A percentile compares a stretch with the other conserved stretches of the same genome.
These are phyloP conservation scores for Brachionus rubens DNA, from an alignment of 1,140 invertebrate species.

Conservation along the genomic window DNA sequence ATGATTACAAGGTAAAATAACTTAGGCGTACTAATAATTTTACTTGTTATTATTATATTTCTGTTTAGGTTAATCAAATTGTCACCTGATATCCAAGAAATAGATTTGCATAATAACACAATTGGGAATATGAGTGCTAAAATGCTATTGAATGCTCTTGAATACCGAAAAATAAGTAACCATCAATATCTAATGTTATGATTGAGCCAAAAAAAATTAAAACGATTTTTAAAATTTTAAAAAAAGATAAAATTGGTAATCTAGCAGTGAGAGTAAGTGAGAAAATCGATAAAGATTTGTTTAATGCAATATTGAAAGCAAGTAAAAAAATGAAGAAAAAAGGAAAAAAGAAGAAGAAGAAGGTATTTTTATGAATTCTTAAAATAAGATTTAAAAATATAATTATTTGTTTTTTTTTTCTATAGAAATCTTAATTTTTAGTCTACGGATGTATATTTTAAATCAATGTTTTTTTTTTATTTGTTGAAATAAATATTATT, in stretches of 20 bases:
- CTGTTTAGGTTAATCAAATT: constrained; percentile 52
- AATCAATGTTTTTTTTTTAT: no score
- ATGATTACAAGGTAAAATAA: background rate
- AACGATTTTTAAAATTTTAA: background rate
- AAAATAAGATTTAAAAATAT: background rate
- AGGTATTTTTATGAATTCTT: background rate
- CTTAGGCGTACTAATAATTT: background rate
- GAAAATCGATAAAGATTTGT: constrained; percentile 53
- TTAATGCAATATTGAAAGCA: constrained; percentile 54
- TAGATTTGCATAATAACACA: constrained; percentile 58
- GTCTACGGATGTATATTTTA: no score
- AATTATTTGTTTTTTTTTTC: no score
- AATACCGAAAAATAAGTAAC: constrained; percentile 54
- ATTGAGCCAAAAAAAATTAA: no score
- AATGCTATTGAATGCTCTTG: constrained; percentile 54
- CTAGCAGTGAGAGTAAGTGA: constrained; percentile 55
- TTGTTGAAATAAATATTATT: no score
- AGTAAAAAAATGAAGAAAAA: constrained; percentile 55
- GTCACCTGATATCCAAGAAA: constrained; percentile 55
- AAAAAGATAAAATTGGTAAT: constrained; percentile 54
- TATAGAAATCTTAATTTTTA: no score
- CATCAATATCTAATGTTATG: background rate
- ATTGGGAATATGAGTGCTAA: constrained; percentile 57
- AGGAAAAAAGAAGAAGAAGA: constrained; percentile 51
- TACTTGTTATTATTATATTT: background rate